A percentile compares a stretch with the other conserved stretches of the same genome.
These are phyloP conservation scores for Avahi laniger DNA, from an alignment of 2,797 vertebrate species.

Conservation along the genomic window DNA sequence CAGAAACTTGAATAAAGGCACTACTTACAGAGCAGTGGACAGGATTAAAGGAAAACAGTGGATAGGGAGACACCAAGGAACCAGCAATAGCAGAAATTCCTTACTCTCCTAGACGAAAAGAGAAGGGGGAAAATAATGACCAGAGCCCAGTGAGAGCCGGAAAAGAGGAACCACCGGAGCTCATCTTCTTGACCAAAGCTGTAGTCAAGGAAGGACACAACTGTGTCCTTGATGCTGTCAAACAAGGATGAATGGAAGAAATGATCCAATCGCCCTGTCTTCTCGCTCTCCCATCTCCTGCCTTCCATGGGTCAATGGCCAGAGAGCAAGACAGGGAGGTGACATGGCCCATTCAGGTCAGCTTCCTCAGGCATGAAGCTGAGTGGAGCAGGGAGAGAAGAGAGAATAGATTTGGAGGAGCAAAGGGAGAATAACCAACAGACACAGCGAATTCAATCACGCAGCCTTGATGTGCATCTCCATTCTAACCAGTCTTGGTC, in stretches of 20 bases:
- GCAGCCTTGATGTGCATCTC: neutral
- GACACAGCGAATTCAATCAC: neutral
- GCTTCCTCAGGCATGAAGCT: neutral
- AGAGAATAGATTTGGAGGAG: neutral
- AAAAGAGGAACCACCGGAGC: neutral
- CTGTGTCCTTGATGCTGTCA: neutral
- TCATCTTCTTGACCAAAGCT: neutral
- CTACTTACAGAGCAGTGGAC: neutral
- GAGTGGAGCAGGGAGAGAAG: neutral
- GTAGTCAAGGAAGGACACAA: neutral
- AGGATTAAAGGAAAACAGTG: neutral
- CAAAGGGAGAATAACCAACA: neutral
- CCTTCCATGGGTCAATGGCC: neutral
- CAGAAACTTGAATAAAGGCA: neutral
- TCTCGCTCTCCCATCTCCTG: neutral
- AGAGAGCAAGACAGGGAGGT: neutral
- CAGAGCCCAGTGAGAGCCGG: neutral
- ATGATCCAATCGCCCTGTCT: neutral
- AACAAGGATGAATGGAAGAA: neutral
- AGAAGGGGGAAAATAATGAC: neutral
- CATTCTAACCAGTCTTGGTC: neutral
- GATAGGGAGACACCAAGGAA: neutral
- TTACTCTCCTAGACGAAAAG: neutral
- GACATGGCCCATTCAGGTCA: neutral
- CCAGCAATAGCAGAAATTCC: neutral